phyloP scores from a whole-genome alignment of 2,888 invertebrate genomes.

The Antheraea yamamai region DNA sequence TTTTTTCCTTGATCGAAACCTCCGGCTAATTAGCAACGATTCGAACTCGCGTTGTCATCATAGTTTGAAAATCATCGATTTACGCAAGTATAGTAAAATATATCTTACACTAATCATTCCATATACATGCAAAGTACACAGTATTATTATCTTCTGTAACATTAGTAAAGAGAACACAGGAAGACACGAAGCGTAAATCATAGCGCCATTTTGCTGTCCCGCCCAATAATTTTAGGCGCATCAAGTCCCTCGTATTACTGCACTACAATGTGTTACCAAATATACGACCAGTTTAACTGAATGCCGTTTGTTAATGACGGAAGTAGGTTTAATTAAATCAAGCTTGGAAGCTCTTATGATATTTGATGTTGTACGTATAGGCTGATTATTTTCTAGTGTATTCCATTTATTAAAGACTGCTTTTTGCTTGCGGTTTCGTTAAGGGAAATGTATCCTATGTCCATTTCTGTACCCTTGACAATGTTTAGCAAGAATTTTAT shows the following conservation, averaged over 20 bases:
- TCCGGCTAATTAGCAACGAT: too few species aligned
- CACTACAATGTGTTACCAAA: slow-evolving; percentile 22
- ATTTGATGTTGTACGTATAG: background rate
- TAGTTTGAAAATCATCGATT: too few species aligned
- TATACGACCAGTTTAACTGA: slow-evolving; percentile 20
- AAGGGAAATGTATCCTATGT: too few species aligned
- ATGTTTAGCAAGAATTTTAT: too few species aligned
- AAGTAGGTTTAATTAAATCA: slow-evolving; percentile 19
- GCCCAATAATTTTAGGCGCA: slow-evolving; percentile 1
- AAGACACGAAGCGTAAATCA: slow-evolving; percentile 9
- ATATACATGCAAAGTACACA: background rate
- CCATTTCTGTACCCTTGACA: too few species aligned
- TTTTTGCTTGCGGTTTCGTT: too few species aligned
- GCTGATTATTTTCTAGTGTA: background rate
- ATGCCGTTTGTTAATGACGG: slow-evolving; percentile 18
- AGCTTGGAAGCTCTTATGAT: background rate
- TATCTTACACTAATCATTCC: too few species aligned
- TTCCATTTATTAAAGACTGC: background rate
- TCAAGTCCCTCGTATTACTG: slow-evolving; percentile 18
- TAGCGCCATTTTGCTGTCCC: slow-evolving; percentile 4
- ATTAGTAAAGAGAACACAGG: background rate
- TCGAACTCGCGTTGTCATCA: too few species aligned
- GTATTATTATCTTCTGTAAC: background rate
- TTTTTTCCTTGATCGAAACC: too few species aligned
- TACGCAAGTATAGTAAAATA: too few species aligned